Evolutionary conservation across 1,140 invertebrate species (phyloP).

Genomic region (Drosophila sucinea): DNA sequence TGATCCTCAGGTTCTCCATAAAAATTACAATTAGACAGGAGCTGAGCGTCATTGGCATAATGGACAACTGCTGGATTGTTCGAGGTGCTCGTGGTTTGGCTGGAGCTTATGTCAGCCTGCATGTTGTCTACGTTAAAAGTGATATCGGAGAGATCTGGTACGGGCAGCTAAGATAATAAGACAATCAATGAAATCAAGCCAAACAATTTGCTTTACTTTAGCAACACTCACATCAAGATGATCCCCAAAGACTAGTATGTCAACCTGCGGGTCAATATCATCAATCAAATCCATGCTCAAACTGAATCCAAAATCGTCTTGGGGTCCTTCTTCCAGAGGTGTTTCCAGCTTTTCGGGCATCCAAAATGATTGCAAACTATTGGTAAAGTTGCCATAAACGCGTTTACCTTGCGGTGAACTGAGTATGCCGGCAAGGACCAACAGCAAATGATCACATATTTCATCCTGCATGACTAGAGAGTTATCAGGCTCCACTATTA

Average conservation of each 20-base stretch:
- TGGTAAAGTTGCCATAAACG: constrained; percentile 66
- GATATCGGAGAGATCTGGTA: constrained; percentile 56
- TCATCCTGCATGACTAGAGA: constrained; percentile 80
- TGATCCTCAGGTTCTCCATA: constrained; percentile 49
- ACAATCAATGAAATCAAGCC: no score
- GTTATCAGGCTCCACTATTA: constrained; percentile 78
- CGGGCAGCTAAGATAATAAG: constrained; percentile 31
- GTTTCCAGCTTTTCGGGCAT: constrained; percentile 67
- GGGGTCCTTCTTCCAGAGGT: constrained; percentile 51
- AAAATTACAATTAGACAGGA: constrained; percentile 65
- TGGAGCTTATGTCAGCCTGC: constrained; percentile 24
- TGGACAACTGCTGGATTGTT: constrained; percentile 41
- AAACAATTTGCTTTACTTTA: not conserved
- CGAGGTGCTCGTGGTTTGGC: constrained; percentile 27
- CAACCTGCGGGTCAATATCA: constrained; percentile 58
- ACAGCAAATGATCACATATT: constrained; percentile 77
- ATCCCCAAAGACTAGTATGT: constrained; percentile 73
- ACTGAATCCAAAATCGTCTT: constrained; percentile 41
- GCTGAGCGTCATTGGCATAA: constrained; percentile 67
- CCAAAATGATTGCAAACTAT: constrained; percentile 68
- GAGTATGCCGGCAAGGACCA: constrained; percentile 70
- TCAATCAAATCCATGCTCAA: constrained; percentile 53
- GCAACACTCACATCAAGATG: constrained; percentile 63
- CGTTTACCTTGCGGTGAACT: constrained; percentile 70
- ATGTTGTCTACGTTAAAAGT: constrained; percentile 60